phyloP scores from a whole-genome alignment of 1,140 invertebrate species.

The Lutraria rhynchaena region DNA sequence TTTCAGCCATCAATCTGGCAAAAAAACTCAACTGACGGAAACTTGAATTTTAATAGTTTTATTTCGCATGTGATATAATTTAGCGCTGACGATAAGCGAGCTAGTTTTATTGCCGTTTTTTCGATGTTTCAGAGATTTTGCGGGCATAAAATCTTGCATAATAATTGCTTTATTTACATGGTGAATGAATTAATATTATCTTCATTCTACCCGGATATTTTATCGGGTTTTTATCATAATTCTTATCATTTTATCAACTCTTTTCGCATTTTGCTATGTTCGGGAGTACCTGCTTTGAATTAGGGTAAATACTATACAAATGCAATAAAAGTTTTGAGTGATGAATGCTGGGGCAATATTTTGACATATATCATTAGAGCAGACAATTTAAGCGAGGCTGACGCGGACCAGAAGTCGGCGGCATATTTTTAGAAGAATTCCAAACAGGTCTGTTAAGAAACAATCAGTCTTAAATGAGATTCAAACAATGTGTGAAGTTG shows the following conservation, averaged over 20 bases:
- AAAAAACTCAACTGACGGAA: too few relatives aligned
- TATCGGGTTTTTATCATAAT: conserved; percentile 46
- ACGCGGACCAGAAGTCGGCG: too few relatives aligned
- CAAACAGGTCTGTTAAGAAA: too few relatives aligned
- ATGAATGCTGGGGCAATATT: conserved; percentile 19
- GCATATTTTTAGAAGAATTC: too few relatives aligned
- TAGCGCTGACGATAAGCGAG: conserved; percentile 14
- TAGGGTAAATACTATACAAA: neutral
- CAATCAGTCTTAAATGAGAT: too few relatives aligned
- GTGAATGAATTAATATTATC: conserved; percentile 39
- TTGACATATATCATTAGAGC: conserved; percentile 33
- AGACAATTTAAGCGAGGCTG: too few relatives aligned
- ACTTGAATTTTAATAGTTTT: conserved; percentile 19
- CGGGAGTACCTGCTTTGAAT: conserved; percentile 24
- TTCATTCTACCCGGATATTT: conserved; percentile 45
- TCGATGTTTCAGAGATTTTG: conserved; percentile 33
- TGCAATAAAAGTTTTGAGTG: conserved; percentile 29
- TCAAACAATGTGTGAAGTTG: too few relatives aligned
- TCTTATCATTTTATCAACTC: conserved; percentile 39
- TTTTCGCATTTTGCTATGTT: conserved; percentile 24
- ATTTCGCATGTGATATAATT: conserved; percentile 45
- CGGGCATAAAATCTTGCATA: conserved; percentile 52
- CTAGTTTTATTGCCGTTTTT: conserved; percentile 33
- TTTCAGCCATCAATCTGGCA: too few relatives aligned
- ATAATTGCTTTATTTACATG: conserved; percentile 53